A percentile compares a stretch with the other conserved stretches of the same genome.
phyloP scores from a whole-genome alignment of 2,113 vertebrate genomes.

The Grammomys surdaster region DNA sequence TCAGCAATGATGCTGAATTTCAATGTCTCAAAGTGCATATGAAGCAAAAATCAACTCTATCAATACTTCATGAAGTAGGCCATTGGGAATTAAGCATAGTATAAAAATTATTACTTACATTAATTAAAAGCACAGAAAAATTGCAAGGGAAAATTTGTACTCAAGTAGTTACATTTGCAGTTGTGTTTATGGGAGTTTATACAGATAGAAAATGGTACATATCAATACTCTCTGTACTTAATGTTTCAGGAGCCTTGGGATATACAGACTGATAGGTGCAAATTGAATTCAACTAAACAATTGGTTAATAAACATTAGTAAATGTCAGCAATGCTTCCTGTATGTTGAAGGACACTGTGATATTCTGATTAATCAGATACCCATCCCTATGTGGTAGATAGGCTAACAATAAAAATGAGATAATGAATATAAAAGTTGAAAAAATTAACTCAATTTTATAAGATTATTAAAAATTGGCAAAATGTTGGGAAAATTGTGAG shows the following conservation, averaged over 20 bases:
- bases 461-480: not conserved
- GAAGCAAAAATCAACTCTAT: constrained; percentile 12
- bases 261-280: constrained; percentile 32
- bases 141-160: constrained; percentile 5
- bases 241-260: not conserved
- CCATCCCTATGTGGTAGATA: not conserved
- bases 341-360: not conserved
- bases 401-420: not conserved
- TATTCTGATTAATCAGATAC: not conserved
- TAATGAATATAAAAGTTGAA: not conserved
- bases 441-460: not conserved
- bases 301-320: not conserved
- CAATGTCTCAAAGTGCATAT: not conserved
- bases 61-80: not conserved
- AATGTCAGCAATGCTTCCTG: constrained; percentile 6
- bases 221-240: constrained; percentile 1
- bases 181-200: not conserved
- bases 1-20: not conserved
- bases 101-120: not conserved
- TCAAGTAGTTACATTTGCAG: not conserved
- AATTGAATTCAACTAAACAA: not conserved
- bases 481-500: not conserved
- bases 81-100: constrained; percentile 3
- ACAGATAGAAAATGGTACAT: not conserved
- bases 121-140: not conserved